Conservation (phyloP, 2,888 invertebrate species). For the Erebia aethiops region DNA sequence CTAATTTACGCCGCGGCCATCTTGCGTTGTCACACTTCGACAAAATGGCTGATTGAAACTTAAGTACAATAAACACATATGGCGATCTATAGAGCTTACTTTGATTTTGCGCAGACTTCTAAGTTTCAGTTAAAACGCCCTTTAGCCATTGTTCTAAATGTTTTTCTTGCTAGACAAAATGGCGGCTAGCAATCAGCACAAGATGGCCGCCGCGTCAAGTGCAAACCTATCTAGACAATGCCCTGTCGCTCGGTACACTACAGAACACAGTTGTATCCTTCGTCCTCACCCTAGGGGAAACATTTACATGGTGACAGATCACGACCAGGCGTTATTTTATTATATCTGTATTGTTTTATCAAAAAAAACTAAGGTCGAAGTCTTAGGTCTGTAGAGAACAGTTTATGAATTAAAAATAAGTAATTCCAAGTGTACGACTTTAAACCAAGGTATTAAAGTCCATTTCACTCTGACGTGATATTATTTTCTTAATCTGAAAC, state of each 20-base stretch:
- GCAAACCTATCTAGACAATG: slow-evolving; percentile 75
- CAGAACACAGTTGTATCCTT: slow-evolving; percentile 81
- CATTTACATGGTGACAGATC: slow-evolving; percentile 61
- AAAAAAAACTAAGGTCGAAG: neutral
- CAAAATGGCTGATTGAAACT: slow-evolving; percentile 32
- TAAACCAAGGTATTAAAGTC: too few species aligned
- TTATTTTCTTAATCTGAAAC: too few species aligned
- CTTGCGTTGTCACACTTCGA: slow-evolving; percentile 4
- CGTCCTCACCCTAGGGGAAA: slow-evolving; percentile 69
- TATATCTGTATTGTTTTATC: neutral
- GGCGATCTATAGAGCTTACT: too few species aligned
- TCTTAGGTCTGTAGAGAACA: too few species aligned
- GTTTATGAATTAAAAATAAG: too few species aligned
- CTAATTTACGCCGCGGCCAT: slow-evolving; percentile 42
- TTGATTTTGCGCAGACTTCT: too few species aligned
- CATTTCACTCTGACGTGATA: neutral
- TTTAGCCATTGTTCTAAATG: neutral
- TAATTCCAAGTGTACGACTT: too few species aligned
- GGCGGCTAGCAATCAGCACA: slow-evolving; percentile 38
- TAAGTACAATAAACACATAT: neutral
- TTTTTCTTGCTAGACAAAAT: slow-evolving; percentile 22
- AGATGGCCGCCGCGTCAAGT: slow-evolving; percentile 50
- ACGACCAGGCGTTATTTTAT: slow-evolving; percentile 24
- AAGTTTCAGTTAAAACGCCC: too few species aligned
- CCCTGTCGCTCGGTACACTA: slow-evolving; percentile 78